Evolutionary conservation across 2,888 invertebrate species (phyloP).

Genomic region (Iselma pallidipennis): DNA sequence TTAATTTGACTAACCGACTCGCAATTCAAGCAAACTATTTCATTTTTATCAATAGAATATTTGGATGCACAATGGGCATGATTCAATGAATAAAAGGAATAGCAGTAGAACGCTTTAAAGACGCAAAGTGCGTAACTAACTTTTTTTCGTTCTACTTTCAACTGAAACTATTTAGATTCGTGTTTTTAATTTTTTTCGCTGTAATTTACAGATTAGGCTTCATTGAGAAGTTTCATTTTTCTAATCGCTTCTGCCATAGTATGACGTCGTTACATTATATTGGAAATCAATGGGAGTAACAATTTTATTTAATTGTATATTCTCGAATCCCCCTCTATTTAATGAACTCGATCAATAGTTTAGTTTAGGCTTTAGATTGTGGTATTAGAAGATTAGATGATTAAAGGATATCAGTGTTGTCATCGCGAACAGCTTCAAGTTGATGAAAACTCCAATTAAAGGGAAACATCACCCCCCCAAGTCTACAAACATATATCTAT

Average conservation of each 20-base stretch:
- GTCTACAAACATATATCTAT: too few species aligned
- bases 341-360: neutral
- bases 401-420: neutral
- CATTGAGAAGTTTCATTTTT: too few species aligned
- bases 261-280: neutral
- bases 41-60: neutral
- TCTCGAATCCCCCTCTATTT: neutral
- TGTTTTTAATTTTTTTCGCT: too few species aligned
- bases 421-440: neutral
- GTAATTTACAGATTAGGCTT: too few species aligned
- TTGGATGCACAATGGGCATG: neutral
- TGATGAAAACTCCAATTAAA: neutral
- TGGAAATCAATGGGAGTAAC: neutral
- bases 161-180: too few species aligned
- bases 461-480: neutral
- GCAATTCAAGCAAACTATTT: neutral
- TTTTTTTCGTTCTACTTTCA: too few species aligned
- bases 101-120: neutral
- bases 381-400: neutral
- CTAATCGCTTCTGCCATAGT: too few species aligned
- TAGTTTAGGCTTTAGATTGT: neutral
- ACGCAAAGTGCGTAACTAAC: neutral
- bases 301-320: neutral
- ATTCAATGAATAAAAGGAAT: neutral
- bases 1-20: neutral